Base-by-base conservation (phyloP, 2,888 invertebrate species). In the Lissocephala sabroskyi region DNA sequence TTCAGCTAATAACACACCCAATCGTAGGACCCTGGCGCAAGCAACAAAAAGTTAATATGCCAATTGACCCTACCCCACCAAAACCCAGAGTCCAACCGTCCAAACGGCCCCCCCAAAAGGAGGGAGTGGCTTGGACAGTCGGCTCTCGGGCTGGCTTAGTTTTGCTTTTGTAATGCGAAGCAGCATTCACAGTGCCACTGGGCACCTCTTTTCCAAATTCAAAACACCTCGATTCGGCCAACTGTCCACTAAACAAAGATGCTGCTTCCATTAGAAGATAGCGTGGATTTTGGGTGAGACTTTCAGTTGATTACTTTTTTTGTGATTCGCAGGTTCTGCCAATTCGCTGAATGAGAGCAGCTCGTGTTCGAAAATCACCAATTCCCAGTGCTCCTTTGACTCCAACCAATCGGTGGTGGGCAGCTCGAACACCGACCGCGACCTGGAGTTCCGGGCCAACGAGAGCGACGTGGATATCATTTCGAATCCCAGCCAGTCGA, bases 391-490 rank as follows among this genome's bases (percentile, higher is more conserved):
- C 55, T 84, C 85, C 13, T 84, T 82, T 48, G 83, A 85, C 52
- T 85, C 85, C 10, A 85, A 85, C 78, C 82, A 82, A 56, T 85
- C 84, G 41, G 79, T 83, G 6, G 83, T 82, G 26, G 85, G 85
- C 28, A 85, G 85, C 52, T 78, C 82, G n/a, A 79, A 80, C 46
- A 79, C 79, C 5, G 81, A 83, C 41, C 79, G 81, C 9, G 81
- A 82, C 42, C 52, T 78, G 30, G 81, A 80, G 49, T 77, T 79
- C 45, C 80, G 79, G 46, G 64, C 78, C 9, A 82, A 82, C 53
- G 90, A 89, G 65, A 91, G 91, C 80, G 91, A 91, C 67, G 88
- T 91, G 52, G 90, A 91, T 63, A 86, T 91, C 35, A 85, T 91
- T 17, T 90, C 90, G 53, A 90, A 91, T 83, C 90, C 90, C 10